phyloP scores from a whole-genome alignment of 2,888 invertebrate genomes.

The Criorhina ranunculi region DNA sequence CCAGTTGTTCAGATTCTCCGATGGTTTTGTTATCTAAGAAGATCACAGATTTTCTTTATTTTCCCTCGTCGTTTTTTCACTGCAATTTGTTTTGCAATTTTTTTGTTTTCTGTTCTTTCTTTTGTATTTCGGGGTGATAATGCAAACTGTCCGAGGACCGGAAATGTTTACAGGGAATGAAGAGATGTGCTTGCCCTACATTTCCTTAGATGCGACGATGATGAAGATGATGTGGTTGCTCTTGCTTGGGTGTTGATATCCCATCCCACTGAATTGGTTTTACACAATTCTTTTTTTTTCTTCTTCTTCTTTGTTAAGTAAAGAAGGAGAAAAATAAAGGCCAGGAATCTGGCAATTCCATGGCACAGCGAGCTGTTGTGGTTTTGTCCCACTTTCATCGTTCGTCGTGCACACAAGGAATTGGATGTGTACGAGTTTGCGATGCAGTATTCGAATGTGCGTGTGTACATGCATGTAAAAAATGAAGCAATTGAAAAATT shows the following conservation, averaged over 20 bases:
- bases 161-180: conserved; percentile 53
- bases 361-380: conserved; percentile 66
- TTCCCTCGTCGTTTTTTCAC: not conserved
- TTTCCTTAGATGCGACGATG: conserved; percentile 58
- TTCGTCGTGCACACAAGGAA: conserved; percentile 71
- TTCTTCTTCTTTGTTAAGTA: conserved; percentile 51
- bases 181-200: conserved; percentile 73
- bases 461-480: conserved; percentile 44
- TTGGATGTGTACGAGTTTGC: conserved; percentile 2
- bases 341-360: conserved; percentile 51
- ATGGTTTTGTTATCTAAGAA: conserved; percentile 59
- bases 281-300: conserved; percentile 53
- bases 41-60: conserved; percentile 57
- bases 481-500: conserved; percentile 73
- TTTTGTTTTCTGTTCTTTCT: conserved; percentile 23
- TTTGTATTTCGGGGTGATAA: conserved; percentile 55
- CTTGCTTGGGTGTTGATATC: conserved; percentile 66
- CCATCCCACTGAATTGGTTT: conserved; percentile 65
- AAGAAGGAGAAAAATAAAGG: conserved; percentile 19
- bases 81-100: conserved; percentile 42
- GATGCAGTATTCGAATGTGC: conserved; percentile 45
- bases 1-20: conserved; percentile 16
- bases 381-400: conserved; percentile 78
- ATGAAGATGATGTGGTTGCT: conserved; percentile 51
- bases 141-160: conserved; percentile 64